Conservation (phyloP, 1,140 invertebrate species). For the Lepidurus packardi region DNA sequence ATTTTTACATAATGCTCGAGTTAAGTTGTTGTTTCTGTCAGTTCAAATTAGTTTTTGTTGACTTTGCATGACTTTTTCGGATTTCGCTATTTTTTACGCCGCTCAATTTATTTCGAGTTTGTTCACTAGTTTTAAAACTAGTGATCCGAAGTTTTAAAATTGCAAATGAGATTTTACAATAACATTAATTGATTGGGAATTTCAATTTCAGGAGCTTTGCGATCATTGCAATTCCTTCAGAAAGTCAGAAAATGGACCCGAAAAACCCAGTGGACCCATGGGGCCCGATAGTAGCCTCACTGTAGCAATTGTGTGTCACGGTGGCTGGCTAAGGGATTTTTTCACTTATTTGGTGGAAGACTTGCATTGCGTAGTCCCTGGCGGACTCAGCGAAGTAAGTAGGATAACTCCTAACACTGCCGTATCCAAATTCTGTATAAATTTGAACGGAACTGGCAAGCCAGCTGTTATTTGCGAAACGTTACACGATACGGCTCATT, state of each 20-base stretch:
- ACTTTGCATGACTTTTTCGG: background rate
- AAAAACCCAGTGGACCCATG: background rate
- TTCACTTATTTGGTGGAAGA: slow-evolving; percentile 29
- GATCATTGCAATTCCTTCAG: background rate
- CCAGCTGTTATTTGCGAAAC: background rate
- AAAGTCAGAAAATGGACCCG: background rate
- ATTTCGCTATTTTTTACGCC: background rate
- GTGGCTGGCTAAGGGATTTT: slow-evolving; percentile 31
- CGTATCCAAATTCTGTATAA: slow-evolving; percentile 24
- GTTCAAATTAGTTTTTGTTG: no score
- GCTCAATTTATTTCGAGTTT: background rate
- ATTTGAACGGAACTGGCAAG: background rate
- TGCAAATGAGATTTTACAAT: no score
- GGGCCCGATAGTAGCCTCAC: background rate
- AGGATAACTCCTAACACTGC: slow-evolving; percentile 28
- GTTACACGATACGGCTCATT: slow-evolving; percentile 30
- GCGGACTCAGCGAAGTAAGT: background rate
- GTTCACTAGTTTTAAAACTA: background rate
- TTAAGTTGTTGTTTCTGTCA: background rate
- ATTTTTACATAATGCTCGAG: background rate
- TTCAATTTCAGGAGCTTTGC: background rate
- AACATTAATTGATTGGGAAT: no score
- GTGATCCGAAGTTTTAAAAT: background rate
- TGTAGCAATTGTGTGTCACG: slow-evolving; percentile 29
- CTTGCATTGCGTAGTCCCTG: background rate